A percentile compares a stretch with the other conserved stretches of the same genome.
Conservation (phyloP, 1,140 invertebrate species). For the Homalodisca vitripennis region DNA sequence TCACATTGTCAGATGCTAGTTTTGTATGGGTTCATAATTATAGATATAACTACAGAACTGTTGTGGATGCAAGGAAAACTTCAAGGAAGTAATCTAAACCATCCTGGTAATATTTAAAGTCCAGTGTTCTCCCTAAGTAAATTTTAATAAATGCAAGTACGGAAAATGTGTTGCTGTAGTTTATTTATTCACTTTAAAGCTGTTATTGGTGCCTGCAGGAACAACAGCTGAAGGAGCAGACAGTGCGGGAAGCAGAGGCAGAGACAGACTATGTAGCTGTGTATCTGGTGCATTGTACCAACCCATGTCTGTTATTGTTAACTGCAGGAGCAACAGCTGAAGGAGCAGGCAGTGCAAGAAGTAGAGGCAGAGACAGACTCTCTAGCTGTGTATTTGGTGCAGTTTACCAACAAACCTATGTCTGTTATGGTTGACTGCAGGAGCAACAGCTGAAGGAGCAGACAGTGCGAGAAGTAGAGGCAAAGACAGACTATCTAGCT, state of each 20-base stretch:
- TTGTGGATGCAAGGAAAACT: no score
- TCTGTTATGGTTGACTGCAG: slow-evolving; percentile 40
- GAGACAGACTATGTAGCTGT: slow-evolving; percentile 56
- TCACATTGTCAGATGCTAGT: not conserved
- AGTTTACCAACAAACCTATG: slow-evolving; percentile 26
- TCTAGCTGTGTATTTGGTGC: slow-evolving; percentile 57
- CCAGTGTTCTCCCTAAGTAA: no score
- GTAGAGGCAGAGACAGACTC: slow-evolving; percentile 51
- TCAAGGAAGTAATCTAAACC: no score
- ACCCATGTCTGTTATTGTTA: slow-evolving; percentile 33
- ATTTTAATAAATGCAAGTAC: not conserved
- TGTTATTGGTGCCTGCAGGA: slow-evolving; percentile 43
- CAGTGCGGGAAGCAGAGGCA: slow-evolving; percentile 44
- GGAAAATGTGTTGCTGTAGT: slow-evolving; percentile 45
- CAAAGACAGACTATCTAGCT: slow-evolving; percentile 54
- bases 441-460: slow-evolving; percentile 46
- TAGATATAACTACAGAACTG: slow-evolving; percentile 5
- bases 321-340: slow-evolving; percentile 47
- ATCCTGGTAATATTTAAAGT: no score
- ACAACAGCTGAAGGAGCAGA: slow-evolving; percentile 46
- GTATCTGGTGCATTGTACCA: slow-evolving; percentile 54
- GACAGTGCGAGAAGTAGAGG: slow-evolving; percentile 44
- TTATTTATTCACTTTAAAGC: not conserved
- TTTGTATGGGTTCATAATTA: not conserved
- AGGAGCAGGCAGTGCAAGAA: slow-evolving; percentile 45